Base-by-base conservation (phyloP, 2,888 invertebrate genomes). In the Pristionchus entomophagus region DNA sequence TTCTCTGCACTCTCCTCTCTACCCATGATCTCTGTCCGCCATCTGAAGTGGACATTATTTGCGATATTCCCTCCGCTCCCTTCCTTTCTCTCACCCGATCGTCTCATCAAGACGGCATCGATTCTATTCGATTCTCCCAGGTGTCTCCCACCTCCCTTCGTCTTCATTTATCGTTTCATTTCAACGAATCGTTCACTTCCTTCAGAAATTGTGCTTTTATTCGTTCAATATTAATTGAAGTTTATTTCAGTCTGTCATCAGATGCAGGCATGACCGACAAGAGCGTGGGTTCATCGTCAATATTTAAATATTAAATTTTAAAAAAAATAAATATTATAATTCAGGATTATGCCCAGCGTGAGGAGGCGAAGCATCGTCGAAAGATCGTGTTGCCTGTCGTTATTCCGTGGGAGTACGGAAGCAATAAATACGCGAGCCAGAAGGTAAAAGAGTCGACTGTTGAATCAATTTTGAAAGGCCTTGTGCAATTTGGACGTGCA, bases 331-430 rank as follows among this genome's bases (percentile, higher is more conserved):
- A 32, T 32, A 32, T 17, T 32, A 6, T 8, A 6, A n/a, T 69
- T 19, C 6, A 91, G 90, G 89, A 89, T 4, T 90, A 91, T 73
- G 89, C 90, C 19, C 86, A 88, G 85, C 84, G 85, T n/a, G 89
- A 90, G 86, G 90, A 91, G 78, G 87, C 87, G 29, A 88, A 89
- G 35, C 90, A 91, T 82, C 83, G 87, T 22, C 59, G 90, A 12
- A 90, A 90, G 84, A 90, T 91, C 45, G 85, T 91, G 12, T 83
- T 91, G 14, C 91, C 91, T 4, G 86, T 59, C 77, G 89, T 88
- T 8, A 92, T 92, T 80, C 91, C 91, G 12, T 92, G 92, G 92
- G 92, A 92, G 84, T 92, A 90, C 86, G 92, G 92, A 3, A 88
- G 90, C 12, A 92, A 93, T 81, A 90, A 92, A 49, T 92, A 87